Percentiles rank a stretch among this genome's conserved stretches.
These are phyloP conservation scores for Tolypeutes matacus DNA, from an alignment of 2,797 vertebrate species.

Conservation along the genomic window DNA sequence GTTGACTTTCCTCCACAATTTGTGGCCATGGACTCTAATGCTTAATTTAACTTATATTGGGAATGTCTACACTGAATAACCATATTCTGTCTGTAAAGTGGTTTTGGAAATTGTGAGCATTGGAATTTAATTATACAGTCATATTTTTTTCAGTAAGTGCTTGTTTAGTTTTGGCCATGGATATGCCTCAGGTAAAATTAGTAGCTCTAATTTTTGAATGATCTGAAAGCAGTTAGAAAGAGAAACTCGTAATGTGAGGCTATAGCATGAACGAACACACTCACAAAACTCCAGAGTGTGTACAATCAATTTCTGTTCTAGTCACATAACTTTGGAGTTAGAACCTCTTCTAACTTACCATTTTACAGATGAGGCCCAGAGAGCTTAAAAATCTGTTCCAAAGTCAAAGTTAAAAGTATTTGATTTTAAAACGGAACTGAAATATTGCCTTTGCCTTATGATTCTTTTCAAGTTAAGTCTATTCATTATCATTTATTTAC, in stretches of 20 bases:
- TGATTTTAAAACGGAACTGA: constrained; percentile 20
- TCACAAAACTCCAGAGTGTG: not conserved
- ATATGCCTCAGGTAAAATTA: constrained; percentile 55
- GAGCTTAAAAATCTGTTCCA: not conserved
- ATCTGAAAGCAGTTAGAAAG: no score
- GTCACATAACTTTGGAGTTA: not conserved
- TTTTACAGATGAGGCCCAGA: not conserved
- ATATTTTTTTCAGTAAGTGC: constrained; percentile 68
- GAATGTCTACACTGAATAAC: constrained; percentile 55
- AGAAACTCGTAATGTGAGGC: not conserved
- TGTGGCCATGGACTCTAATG: not conserved
- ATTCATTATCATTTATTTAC: not conserved
- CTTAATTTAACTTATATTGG: constrained; percentile 64
- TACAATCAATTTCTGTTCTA: not conserved
- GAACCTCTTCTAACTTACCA: not conserved
- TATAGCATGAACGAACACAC: not conserved
- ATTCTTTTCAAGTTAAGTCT: not conserved
- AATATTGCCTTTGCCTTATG: not conserved
- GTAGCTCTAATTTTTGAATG: not conserved
- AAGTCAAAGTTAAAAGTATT: not conserved
- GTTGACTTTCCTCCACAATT: constrained; percentile 53
- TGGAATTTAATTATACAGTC: constrained; percentile 67
- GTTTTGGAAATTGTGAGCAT: constrained; percentile 63
- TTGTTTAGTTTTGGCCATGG: constrained; percentile 51
- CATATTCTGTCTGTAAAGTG: constrained; percentile 59